phyloP scores from a whole-genome alignment of 2,113 vertebrate genomes.

The Phyllostomus discolor region DNA sequence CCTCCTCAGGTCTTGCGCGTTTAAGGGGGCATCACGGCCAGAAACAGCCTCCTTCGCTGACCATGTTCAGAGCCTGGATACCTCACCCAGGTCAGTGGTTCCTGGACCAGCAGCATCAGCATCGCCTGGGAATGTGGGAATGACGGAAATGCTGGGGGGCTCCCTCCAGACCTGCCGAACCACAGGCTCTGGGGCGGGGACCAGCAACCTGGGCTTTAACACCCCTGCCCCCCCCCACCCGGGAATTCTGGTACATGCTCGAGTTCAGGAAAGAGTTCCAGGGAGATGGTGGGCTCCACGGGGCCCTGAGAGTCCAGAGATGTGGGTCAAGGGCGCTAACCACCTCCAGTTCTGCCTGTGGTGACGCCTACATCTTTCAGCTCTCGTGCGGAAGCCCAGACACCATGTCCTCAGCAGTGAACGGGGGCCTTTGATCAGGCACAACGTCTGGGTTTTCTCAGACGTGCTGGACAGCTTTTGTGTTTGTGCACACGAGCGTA shows the following conservation, averaged over 20 bases:
- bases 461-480: neutral
- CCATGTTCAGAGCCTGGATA: neutral
- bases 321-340: fast-evolving
- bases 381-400: neutral
- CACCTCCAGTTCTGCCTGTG: neutral
- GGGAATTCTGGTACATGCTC: neutral
- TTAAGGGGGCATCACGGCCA: neutral
- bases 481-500: no score
- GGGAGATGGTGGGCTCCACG: neutral
- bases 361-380: neutral
- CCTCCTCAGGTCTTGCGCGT: neutral
- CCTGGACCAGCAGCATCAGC: no score
- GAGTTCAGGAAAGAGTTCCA: neutral
- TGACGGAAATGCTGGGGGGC: neutral
- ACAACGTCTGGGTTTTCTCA: neutral
- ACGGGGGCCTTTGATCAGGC: neutral
- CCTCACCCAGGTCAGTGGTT: neutral
- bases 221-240: neutral
- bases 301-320: neutral
- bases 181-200: neutral
- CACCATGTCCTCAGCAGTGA: neutral
- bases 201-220: neutral
- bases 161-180: neutral
- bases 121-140: neutral
- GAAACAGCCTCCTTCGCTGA: neutral